These are phyloP conservation scores for Ptychoptera contaminata DNA, from an alignment of 2,888 invertebrate genomes.

Conservation along the genomic window DNA sequence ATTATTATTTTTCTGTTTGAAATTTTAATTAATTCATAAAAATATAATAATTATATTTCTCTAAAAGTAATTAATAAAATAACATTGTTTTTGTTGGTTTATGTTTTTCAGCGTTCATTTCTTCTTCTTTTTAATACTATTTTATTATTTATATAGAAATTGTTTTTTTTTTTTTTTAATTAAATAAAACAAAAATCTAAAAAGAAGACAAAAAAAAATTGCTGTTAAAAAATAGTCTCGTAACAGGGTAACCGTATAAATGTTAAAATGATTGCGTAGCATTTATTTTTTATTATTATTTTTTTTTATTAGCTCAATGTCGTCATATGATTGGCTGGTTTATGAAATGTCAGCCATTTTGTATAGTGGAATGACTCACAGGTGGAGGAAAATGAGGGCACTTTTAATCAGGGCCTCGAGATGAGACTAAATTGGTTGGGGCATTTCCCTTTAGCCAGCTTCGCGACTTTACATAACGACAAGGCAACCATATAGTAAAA, in stretches of 20 bases:
- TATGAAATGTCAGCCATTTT: background rate
- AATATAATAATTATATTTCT: too few species aligned
- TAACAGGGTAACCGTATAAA: background rate
- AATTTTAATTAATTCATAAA: too few species aligned
- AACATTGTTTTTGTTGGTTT: too few species aligned
- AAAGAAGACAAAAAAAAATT: background rate
- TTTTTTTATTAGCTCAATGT: background rate
- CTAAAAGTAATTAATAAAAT: too few species aligned
- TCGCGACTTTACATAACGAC: too few species aligned
- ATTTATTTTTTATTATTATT: conserved; percentile 1
- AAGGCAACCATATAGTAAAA: too few species aligned
- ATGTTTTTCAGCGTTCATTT: too few species aligned
- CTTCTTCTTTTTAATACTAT: too few species aligned
- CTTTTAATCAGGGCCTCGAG: conserved; percentile 1
- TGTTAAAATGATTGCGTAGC: conserved; percentile 4
- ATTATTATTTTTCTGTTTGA: too few species aligned
- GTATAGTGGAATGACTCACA: conserved; percentile 3
- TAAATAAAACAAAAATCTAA: too few species aligned
- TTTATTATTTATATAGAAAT: too few species aligned
- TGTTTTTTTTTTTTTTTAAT: too few species aligned
- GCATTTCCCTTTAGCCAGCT: background rate
- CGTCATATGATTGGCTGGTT: conserved; percentile 5
- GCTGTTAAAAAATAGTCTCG: conserved; percentile 4
- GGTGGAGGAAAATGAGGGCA: conserved; percentile 6
- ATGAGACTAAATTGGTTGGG: conserved; percentile 5